Conservation (phyloP, 92 coral and sea anemone species). For the Plumapathes pennacea region DNA sequence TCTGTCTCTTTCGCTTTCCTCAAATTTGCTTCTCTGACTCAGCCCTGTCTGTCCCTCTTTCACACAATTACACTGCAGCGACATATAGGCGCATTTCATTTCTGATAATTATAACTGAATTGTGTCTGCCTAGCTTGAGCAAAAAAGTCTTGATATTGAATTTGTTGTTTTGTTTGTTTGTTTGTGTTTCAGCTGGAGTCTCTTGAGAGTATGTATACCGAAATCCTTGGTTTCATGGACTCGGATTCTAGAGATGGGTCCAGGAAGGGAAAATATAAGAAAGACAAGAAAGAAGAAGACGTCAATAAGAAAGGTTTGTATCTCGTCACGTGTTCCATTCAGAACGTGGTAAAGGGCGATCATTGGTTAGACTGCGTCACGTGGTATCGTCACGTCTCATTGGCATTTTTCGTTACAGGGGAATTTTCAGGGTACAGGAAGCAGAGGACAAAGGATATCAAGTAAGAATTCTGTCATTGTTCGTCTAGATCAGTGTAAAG, state of each 20-base stretch:
- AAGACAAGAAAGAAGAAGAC: conserved; percentile 35
- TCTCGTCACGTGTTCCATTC: not conserved
- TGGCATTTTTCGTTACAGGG: conserved; percentile 35
- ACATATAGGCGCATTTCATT: no score
- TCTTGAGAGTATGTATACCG: conserved; percentile 74
- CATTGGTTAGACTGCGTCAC: no score
- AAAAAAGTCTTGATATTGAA: not conserved
- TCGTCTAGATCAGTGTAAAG: no score
- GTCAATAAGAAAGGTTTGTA: conserved; percentile 48
- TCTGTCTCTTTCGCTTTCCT: no score
- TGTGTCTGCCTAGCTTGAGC: not conserved
- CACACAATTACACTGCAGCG: no score
- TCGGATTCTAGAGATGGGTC: conserved; percentile 51
- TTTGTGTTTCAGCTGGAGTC: conserved; percentile 52
- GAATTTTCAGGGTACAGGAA: conserved; percentile 65
- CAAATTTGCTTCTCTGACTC: no score
- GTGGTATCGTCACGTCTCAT: no score
- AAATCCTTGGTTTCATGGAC: conserved; percentile 59
- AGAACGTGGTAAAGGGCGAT: no score
- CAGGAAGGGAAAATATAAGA: conserved; percentile 39
- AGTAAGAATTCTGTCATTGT: conserved; percentile 72
- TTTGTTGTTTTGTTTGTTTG: not conserved
- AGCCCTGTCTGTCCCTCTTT: no score
- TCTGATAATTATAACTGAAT: no score
- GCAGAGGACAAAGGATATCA: conserved; percentile 90